Base-by-base conservation (phyloP, 1,140 invertebrate genomes). In the Leptonema lineaticorne region DNA sequence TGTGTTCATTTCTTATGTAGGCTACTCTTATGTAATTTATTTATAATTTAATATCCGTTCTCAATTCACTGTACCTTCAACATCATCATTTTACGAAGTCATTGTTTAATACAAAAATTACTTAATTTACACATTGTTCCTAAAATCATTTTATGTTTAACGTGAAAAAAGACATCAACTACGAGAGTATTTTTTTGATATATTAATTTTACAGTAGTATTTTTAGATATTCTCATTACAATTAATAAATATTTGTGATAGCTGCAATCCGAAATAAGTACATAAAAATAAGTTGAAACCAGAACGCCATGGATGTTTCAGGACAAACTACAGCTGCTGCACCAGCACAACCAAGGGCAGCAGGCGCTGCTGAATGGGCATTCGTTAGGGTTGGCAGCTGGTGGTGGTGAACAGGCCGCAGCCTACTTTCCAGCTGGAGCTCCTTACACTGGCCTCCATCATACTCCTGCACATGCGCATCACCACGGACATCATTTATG, bases 401-500 rank as follows among this genome's bases (percentile, higher is more conserved):
- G 79, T 56, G 74, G 73, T n/a, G 76, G 75, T 53, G 70, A 45
- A 74, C 75, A 57, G 69, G 62, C 73, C 63, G 73, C 77, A 27
- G 78, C 79, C 75, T 79, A 79, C 77, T 77, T 78, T 50, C 74
- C 65, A 37, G 28, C 70, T 63, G 63, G 72, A 56, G 69, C 76
- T 64, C 73, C 68, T 46, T 78, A 84, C 75, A 79, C 64, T 58
- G 59, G 82, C 67, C 79, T 83, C 76, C 11, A 62, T 28, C 11
- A 69, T 68, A 33, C 73, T 41, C 68, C 76, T 62, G 74, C 73
- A 26, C 63, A 77, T 68, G 62, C 72, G 62, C 58, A 77, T 72
- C 72, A 76, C 64, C 77, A 83, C 74, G 71, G 82, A 48, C 83
- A 85, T 72, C 83, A 87, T 69, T 83, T 87, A 53, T 89, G 88